Conservation (phyloP, 37 sponge, comb jelly and placozoan genomes). For the Diacarnus erythraeanus region DNA sequence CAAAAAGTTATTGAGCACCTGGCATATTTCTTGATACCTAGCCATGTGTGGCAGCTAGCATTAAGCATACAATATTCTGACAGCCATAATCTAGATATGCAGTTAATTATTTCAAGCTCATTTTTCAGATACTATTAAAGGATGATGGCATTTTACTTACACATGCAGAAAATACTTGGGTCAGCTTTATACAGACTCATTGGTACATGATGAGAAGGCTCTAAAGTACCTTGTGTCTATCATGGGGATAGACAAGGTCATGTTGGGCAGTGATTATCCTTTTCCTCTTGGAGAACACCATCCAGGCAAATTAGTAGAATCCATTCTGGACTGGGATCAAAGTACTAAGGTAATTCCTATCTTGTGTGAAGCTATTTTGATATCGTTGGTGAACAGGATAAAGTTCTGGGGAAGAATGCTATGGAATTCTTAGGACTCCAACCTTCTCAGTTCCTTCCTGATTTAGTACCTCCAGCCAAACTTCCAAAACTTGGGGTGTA, state of each 20-base stretch:
- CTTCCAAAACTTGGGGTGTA: too few species aligned
- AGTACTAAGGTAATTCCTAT: slow-evolving; percentile 50
- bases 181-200: slow-evolving; percentile 81
- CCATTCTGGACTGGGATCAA: slow-evolving; percentile 52
- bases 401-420: slow-evolving; percentile 74
- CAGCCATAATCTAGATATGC: too few species aligned
- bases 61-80: too few species aligned
- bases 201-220: slow-evolving; percentile 82
- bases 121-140: not conserved
- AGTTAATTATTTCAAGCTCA: not conserved
- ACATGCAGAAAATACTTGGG: slow-evolving; percentile 80
- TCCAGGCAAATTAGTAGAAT: slow-evolving; percentile 88
- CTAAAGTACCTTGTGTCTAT: slow-evolving; percentile 65
- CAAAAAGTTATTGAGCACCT: too few species aligned
- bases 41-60: too few species aligned
- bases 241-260: slow-evolving; percentile 72
- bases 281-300: slow-evolving; percentile 92
- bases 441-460: not conserved
- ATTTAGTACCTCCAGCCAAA: not conserved
- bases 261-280: slow-evolving; percentile 90
- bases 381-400: slow-evolving; percentile 36
- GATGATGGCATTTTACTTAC: not conserved
- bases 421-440: slow-evolving; percentile 76
- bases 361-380: not conserved
- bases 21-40: too few species aligned